A percentile compares a stretch with the other conserved stretches of the same genome.
These are phyloP conservation scores for Nineta flava DNA, from an alignment of 2,888 invertebrate genomes.

Conservation along the genomic window DNA sequence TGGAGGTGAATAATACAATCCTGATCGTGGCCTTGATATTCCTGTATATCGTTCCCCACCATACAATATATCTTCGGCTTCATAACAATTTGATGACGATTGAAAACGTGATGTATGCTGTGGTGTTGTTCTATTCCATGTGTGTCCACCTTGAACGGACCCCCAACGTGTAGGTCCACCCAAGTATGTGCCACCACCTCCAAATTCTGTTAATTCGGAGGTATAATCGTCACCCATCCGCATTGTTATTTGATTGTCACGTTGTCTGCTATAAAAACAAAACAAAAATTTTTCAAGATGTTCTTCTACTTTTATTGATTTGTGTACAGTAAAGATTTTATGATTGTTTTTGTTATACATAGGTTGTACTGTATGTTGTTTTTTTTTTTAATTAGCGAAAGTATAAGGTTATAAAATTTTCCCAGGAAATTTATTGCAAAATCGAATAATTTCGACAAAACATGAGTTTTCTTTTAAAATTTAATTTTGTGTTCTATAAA, in stretches of 20 bases:
- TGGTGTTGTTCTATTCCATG: conserved; percentile 16
- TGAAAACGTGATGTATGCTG: conserved; percentile 11
- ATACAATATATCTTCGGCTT: conserved; percentile 18
- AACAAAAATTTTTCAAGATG: no score
- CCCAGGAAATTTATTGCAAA: no score
- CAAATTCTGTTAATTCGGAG: conserved; percentile 28
- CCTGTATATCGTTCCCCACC: conserved; percentile 40
- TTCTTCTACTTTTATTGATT: no score
- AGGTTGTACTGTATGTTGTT: no score
- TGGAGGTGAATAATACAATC: conserved; percentile 73
- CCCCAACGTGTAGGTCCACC: conserved; percentile 14
- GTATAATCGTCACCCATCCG: conserved; percentile 19
- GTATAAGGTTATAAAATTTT: no score
- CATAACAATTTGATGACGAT: conserved; percentile 3
- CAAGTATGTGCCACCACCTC: conserved; percentile 23
- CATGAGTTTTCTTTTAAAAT: no score
- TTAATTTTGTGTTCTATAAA: no score
- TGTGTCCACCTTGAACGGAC: conserved; percentile 8
- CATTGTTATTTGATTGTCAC: conserved; percentile 4
- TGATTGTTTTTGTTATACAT: no score
- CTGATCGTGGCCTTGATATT: conserved; percentile 44
- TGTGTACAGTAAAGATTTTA: no score
- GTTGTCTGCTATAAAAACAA: neutral
- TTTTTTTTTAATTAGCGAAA: no score
- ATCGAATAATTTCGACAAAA: no score